Evolutionary conservation across 1,140 invertebrate species (phyloP).

Genomic region (Drosophila kohkoa): DNA sequence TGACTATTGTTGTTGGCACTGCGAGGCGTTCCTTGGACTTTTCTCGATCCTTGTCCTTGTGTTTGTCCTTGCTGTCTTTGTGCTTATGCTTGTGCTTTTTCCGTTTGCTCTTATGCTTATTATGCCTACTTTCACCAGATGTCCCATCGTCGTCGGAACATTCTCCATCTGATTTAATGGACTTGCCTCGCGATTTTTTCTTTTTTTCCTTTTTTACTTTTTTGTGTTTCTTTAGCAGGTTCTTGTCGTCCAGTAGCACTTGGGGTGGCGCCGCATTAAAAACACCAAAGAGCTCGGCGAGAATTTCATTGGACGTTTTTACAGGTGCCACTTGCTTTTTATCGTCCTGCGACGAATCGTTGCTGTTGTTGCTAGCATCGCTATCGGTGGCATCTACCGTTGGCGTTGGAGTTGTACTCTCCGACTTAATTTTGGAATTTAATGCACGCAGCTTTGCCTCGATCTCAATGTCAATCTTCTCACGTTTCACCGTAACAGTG

Average conservation of each 20-base stretch:
- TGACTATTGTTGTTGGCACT: constrained; percentile 5
- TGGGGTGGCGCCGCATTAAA: constrained; percentile 86
- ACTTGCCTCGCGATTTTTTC: constrained; percentile 85
- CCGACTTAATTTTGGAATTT: constrained; percentile 58
- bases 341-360: constrained; percentile 56
- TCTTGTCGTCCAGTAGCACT: constrained; percentile 74
- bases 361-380: constrained; percentile 37
- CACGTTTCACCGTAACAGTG: constrained; percentile 56
- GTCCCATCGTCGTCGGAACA: constrained; percentile 86
- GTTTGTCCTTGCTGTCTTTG: constrained; percentile 40
- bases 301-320: constrained; percentile 91
- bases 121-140: constrained; percentile 78
- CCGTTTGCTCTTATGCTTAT: constrained; percentile 84
- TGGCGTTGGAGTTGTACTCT: constrained; percentile 10
- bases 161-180: constrained; percentile 85
- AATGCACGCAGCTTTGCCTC: constrained; percentile 62
- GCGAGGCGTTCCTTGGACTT: constrained; percentile 30
- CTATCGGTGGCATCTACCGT: constrained; percentile 20
- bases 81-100: constrained; percentile 56
- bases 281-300: constrained; percentile 91
- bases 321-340: constrained; percentile 85
- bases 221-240: constrained; percentile 85
- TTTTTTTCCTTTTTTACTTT: constrained; percentile 85
- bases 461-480: constrained; percentile 61
- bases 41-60: constrained; percentile 49